Percentiles rank a stretch among this genome's conserved stretches.
Conservation (phyloP, 2,888 invertebrate species). For the Cerastis rubricosa region DNA sequence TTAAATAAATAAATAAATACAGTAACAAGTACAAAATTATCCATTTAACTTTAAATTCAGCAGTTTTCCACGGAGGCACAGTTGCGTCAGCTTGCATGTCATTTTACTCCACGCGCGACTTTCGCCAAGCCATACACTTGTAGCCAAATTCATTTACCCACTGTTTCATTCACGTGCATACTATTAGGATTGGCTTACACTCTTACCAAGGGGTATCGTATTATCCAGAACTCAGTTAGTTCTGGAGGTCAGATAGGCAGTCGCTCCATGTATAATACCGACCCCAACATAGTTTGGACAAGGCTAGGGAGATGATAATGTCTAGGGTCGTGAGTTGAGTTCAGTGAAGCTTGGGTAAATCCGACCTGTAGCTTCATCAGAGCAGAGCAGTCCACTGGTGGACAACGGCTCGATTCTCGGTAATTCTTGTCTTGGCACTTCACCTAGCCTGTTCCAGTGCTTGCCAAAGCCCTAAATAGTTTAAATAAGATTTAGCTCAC, state of each 20-base stretch:
- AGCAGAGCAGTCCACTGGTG: not conserved
- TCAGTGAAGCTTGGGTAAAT: not conserved
- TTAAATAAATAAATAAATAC: too few relatives aligned
- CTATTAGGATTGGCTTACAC: not conserved
- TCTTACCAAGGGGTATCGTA: not conserved
- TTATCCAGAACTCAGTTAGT: not conserved
- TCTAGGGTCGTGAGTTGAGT: not conserved
- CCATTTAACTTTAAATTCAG: not conserved
- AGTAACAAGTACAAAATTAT: not conserved
- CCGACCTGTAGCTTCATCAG: not conserved
- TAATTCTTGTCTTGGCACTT: not conserved
- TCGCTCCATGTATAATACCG: not conserved
- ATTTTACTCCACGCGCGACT: constrained; percentile 25
- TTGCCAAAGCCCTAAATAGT: too few relatives aligned
- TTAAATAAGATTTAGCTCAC: too few relatives aligned
- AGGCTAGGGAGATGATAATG: not conserved
- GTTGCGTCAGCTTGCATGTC: constrained; percentile 32
- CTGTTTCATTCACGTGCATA: not conserved
- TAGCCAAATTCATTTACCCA: constrained; percentile 19
- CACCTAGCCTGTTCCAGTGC: too few relatives aligned
- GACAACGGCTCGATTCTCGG: not conserved
- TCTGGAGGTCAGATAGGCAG: not conserved
- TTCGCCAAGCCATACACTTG: constrained; percentile 27
- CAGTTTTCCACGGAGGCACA: constrained; percentile 3
- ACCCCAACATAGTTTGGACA: not conserved